Evolutionary conservation across 1,140 invertebrate genomes (phyloP).

Genomic region (Drosophila saltans): DNA sequence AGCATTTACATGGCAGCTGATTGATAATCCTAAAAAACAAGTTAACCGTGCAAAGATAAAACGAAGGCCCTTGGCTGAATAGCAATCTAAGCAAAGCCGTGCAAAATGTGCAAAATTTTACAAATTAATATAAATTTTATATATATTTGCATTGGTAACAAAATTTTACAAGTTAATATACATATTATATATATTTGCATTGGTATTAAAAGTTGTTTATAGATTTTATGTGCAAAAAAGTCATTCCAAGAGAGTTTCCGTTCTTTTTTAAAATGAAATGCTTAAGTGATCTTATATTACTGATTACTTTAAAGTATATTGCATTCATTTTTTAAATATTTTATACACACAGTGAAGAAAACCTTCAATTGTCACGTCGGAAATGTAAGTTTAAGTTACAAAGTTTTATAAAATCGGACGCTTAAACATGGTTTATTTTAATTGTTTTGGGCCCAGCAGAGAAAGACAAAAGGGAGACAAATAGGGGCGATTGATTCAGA

Average conservation of each 20-base stretch:
- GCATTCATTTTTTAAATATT: not conserved
- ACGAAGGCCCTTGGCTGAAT: not conserved
- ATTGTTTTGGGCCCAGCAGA: not conserved
- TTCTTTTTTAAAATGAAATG: no score
- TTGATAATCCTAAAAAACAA: not conserved
- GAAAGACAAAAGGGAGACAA: not conserved
- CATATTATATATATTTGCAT: no score
- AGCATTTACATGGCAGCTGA: not conserved
- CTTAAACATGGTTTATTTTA: slow-evolving; percentile 4
- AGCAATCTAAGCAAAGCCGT: not conserved
- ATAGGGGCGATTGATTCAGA: not conserved
- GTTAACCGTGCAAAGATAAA: not conserved
- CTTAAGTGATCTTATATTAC: no score
- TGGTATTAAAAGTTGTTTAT: no score
- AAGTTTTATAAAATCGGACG: slow-evolving; percentile 3
- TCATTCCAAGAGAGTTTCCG: no score
- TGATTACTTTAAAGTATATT: not conserved
- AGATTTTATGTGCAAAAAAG: no score
- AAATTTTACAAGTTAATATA: no score
- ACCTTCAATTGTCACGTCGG: slow-evolving; percentile 44
- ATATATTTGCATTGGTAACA: no score
- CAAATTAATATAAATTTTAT: no score
- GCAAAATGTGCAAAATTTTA: no score
- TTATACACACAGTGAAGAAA: slow-evolving; percentile 1
- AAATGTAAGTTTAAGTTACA: slow-evolving; percentile 39